phyloP scores from a whole-genome alignment of 1,140 invertebrate genomes.

The Macrobrachium rosenbergii region DNA sequence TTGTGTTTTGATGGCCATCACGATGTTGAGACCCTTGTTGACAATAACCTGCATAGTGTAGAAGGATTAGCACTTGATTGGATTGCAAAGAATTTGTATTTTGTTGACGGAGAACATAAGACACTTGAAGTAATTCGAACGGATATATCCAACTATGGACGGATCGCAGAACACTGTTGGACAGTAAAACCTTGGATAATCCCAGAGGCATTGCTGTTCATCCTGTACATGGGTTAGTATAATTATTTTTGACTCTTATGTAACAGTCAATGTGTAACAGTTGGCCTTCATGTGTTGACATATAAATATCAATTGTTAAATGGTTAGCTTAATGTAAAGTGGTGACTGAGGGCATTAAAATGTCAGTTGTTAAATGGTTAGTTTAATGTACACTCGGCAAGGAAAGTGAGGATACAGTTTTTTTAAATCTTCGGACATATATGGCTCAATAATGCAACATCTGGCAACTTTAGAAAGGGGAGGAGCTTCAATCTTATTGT shows the following conservation, averaged over 20 bases:
- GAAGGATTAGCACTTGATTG: constrained; percentile 95
- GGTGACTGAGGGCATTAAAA: no score
- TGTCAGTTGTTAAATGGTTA: no score
- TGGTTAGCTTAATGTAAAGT: no score
- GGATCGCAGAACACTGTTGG: constrained; percentile 84
- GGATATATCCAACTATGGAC: constrained; percentile 77
- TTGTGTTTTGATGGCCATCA: constrained; percentile 82
- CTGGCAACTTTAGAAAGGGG: no score
- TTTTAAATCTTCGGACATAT: no score
- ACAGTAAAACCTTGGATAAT: constrained; percentile 80
- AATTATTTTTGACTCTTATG: not conserved
- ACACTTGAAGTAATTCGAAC: constrained; percentile 84
- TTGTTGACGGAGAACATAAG: constrained; percentile 82
- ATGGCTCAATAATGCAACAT: no score
- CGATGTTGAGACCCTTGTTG: constrained; percentile 79
- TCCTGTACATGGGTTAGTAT: constrained; percentile 78
- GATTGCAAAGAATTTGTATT: constrained; percentile 92
- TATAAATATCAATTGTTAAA: no score
- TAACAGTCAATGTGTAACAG: no score
- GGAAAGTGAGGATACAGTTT: no score
- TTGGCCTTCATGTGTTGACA: no score
- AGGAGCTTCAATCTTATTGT: no score
- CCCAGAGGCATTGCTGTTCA: constrained; percentile 91
- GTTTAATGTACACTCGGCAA: no score
- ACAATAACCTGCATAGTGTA: constrained; percentile 82